A percentile compares a stretch with the other conserved stretches of the same genome.
Evolutionary conservation across 1,140 invertebrate genomes (phyloP).

Genomic region (Palaemon carinicauda): DNA sequence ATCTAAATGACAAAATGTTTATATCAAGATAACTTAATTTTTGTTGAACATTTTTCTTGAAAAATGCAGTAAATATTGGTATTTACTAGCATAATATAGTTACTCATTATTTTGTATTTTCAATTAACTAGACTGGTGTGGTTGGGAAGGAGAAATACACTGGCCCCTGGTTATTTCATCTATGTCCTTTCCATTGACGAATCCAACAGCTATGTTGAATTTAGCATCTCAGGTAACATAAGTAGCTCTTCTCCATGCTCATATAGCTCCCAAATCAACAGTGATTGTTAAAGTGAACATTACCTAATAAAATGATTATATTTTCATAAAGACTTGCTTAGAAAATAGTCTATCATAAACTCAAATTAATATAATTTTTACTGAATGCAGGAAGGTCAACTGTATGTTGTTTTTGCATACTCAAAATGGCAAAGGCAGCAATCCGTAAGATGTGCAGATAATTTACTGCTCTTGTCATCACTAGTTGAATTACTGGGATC

Average conservation of each 20-base stretch:
- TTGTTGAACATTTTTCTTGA: neutral
- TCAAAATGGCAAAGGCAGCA: conserved; percentile 26
- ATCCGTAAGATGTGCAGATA: neutral
- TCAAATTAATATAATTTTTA: neutral
- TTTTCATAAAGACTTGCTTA: neutral
- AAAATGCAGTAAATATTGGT: neutral
- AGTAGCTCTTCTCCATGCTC: too few relatives aligned
- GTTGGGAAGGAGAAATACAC: conserved; percentile 35
- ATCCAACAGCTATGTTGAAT: conserved; percentile 39
- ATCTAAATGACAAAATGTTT: neutral
- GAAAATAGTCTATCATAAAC: neutral
- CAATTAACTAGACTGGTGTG: conserved; percentile 16
- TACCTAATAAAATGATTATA: too few relatives aligned
- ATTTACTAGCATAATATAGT: neutral
- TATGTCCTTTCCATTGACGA: conserved; percentile 47
- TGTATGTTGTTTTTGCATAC: conserved; percentile 44
- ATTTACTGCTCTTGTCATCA: conserved; percentile 16
- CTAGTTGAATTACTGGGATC: conserved; percentile 33
- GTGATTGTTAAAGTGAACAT: too few relatives aligned
- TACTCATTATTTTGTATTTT: conserved; percentile 8
- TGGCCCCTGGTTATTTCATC: conserved; percentile 10
- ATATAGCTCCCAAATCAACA: neutral
- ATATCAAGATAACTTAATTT: neutral
- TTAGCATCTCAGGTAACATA: conserved; percentile 38
- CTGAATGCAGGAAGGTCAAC: conserved; percentile 34